Base-by-base conservation (phyloP, 2,888 invertebrate genomes). In the Nephrotoma appendiculata region DNA sequence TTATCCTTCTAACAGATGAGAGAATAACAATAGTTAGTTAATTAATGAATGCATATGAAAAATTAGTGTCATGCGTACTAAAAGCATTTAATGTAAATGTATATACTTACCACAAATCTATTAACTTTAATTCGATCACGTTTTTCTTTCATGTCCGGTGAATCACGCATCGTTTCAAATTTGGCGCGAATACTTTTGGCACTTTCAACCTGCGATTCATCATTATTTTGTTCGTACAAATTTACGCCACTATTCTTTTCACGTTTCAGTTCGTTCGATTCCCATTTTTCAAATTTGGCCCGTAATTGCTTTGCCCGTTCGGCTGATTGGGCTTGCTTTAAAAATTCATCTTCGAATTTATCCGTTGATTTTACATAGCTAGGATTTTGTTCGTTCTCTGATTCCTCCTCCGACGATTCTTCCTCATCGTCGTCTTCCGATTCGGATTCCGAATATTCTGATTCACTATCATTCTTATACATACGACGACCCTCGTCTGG, bases 251-350 rank as follows among this genome's bases (percentile, higher is more conserved):
- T 90, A 90, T 92, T 88, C 89, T 92, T 89, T 90, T 94, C 94
- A 9, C 93, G 93, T 88, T 92, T 92, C 19, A 94, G 93, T 90
- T 95, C 95, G 86, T 93, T 93, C 1, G 94, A 94, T 90, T 95
- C 95, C 97, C 97, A 97, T 89, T 95, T 94, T 92, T 98, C 98
- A 92, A 98, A 98, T 90, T 97, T 96, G 88, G 95, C 96, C 89
- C 96, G 94, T 90, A 98, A 93, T 88, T 96, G 95, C 91, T 95
- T 96, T 31, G 98, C 97, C 88, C 96, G 94, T 0, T 96, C 97
- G 0, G 96, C 93, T 88, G 94, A 94, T 89, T 95, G 95, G 6
- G 96, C 95, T 94, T 95, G 95, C 90, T 94, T 94, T 48, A 96
- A 92, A 43, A 94, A 95, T 89, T 96, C 95, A 89, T 96, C 96